Base-by-base conservation (phyloP, 2,888 invertebrate genomes). In the Drosophila macrospina region DNA sequence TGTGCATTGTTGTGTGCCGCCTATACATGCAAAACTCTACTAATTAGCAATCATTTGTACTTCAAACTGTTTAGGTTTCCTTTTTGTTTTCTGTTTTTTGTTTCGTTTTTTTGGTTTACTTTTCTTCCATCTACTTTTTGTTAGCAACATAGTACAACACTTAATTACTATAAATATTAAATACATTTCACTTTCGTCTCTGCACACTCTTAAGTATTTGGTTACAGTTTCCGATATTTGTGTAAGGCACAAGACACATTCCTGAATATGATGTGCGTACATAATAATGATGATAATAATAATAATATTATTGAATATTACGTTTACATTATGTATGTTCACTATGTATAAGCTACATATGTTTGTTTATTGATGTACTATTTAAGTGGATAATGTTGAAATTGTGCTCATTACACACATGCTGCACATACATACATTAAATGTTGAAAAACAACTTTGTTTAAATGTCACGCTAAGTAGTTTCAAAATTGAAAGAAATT, bases 191-290 rank as follows among this genome's bases (percentile, higher is more conserved):
- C 59, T 63, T 34, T 54, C 11, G 8, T 45, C 51, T 10, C 20
- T 69, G 28, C 52, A 20, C 20, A 39, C 42, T 41, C 74, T 75
- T 74, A 79, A 74, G 78, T 73, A 86, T 80, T 86, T 76, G 68
- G 65, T 81, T 81, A 73, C 65, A 65, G 37, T 79, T 75, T 79
- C 45, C 54, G 64, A 75, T 60, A 68, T 74, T 64, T 65, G 62
- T 75, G 55, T 89, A 86, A 86, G 85, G 85, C 85, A 86, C 85
- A 73, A 74, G 66, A 84, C 87, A 88, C 89, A 88, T 89, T 78
- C 90, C 89, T 88, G 89, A 88, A 75, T 72, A 73, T 74, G 75
- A 88, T 89, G 83, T 88, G 87, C 80, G 74, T 77, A 48, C 20
- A 52, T 67, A 68, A 56, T 74, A 72, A 48, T 57, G 3, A 20